These are phyloP conservation scores for Psittacula echo DNA, from an alignment of 2,797 vertebrate genomes.

Conservation along the genomic window DNA sequence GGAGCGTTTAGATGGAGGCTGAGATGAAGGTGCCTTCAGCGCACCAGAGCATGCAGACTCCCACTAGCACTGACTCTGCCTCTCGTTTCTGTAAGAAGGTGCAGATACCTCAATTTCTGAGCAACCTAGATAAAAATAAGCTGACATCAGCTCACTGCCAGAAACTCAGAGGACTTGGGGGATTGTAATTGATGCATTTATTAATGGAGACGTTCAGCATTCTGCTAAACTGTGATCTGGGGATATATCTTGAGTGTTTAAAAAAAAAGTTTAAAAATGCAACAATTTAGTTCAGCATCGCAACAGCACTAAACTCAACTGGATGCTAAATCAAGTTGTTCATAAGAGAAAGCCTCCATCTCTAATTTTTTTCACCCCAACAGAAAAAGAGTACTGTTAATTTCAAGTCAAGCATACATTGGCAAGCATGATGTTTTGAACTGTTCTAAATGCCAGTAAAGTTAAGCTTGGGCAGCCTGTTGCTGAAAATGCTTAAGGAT, in stretches of 20 bases:
- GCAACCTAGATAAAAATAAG: slow-evolving; percentile 20
- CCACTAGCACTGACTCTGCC: background rate
- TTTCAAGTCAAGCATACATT: background rate
- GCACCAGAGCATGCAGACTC: background rate
- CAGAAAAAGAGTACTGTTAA: background rate
- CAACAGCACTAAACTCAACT: background rate
- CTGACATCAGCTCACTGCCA: background rate
- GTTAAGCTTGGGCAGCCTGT: background rate
- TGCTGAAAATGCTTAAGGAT: background rate
- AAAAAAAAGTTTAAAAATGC: background rate
- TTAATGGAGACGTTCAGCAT: background rate
- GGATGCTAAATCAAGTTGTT: background rate
- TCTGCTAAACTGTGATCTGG: background rate
- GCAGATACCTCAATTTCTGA: slow-evolving; percentile 10
- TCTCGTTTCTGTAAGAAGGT: background rate
- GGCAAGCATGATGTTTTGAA: background rate
- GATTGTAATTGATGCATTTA: background rate
- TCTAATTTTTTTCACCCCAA: background rate
- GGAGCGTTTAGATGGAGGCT: background rate
- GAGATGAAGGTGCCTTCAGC: background rate
- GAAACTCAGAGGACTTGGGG: background rate
- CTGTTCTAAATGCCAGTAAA: background rate
- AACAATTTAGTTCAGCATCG: background rate
- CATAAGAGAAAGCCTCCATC: background rate
- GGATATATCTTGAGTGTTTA: background rate